Percentiles rank a stretch among this genome's conserved stretches.
Conservation (phyloP, 2,888 invertebrate species). For the Apamea epomidion region DNA sequence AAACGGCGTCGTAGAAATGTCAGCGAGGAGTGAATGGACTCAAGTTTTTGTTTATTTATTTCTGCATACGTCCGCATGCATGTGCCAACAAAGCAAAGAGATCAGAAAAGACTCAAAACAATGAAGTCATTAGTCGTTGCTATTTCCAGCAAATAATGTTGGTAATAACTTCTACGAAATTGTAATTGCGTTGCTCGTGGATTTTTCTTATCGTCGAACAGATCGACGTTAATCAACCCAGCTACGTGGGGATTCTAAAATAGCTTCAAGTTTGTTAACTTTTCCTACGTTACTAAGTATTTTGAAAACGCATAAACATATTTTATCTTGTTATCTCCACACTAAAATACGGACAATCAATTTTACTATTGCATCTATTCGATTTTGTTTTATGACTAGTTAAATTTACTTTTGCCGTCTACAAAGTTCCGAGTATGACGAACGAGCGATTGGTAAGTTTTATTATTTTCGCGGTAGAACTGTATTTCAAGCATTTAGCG, state of each 20-base stretch:
- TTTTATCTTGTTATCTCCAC: constrained; percentile 50
- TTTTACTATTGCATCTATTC: constrained; percentile 67
- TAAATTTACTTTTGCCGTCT: constrained; percentile 68
- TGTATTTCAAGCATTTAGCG: constrained; percentile 47
- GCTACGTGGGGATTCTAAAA: constrained; percentile 23
- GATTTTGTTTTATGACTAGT: constrained; percentile 65
- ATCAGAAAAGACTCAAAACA: constrained; percentile 81
- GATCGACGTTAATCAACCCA: constrained; percentile 31
- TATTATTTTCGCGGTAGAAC: constrained; percentile 62
- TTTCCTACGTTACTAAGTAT: constrained; percentile 10
- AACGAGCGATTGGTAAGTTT: constrained; percentile 58
- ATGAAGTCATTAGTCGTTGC: constrained; percentile 78
- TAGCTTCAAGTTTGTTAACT: constrained; percentile 29
- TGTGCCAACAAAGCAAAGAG: constrained; percentile 84
- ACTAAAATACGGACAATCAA: constrained; percentile 67
- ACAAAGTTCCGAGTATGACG: constrained; percentile 66
- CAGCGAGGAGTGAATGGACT: constrained; percentile 89
- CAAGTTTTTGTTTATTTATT: constrained; percentile 86
- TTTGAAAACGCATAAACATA: constrained; percentile 44
- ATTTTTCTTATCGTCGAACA: constrained; percentile 51
- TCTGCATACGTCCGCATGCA: constrained; percentile 85
- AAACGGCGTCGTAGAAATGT: constrained; percentile 84
- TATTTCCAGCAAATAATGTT: constrained; percentile 73
- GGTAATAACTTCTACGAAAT: constrained; percentile 68
- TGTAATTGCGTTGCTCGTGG: constrained; percentile 60